phyloP scores from a whole-genome alignment of 2,888 invertebrate species.

The Leptura quadrifasciata region DNA sequence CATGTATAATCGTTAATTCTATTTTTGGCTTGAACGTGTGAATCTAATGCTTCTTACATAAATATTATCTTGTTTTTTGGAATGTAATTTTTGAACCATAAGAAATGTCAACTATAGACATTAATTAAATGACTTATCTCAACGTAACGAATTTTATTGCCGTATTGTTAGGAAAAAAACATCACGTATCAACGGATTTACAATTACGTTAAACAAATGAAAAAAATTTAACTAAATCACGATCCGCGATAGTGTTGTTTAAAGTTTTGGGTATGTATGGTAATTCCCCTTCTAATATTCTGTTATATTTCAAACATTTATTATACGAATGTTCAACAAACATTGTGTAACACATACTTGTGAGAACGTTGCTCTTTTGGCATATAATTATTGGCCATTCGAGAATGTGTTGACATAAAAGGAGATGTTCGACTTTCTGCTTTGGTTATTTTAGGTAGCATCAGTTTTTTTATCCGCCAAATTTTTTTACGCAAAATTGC shows the following conservation, averaged over 20 bases:
- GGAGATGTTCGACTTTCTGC: neutral
- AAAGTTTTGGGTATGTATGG: neutral
- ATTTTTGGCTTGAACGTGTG: no score
- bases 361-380: neutral
- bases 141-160: neutral
- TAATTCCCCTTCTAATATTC: neutral
- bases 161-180: neutral
- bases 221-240: neutral
- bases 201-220: neutral
- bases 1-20: no score
- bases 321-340: neutral
- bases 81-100: neutral
- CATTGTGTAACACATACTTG: slow-evolving; percentile 1
- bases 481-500: no score
- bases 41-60: no score
- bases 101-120: neutral
- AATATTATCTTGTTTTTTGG: no score
- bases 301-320: neutral
- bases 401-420: neutral
- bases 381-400: neutral
- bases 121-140: neutral
- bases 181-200: slow-evolving; percentile 7
- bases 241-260: neutral
- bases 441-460: no score
- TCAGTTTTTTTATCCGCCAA: no score